A percentile compares a stretch with the other conserved stretches of the same genome.
Evolutionary conservation across 2,113 vertebrate species (phyloP).

Genomic region (Acrocephalus arundinaceus): DNA sequence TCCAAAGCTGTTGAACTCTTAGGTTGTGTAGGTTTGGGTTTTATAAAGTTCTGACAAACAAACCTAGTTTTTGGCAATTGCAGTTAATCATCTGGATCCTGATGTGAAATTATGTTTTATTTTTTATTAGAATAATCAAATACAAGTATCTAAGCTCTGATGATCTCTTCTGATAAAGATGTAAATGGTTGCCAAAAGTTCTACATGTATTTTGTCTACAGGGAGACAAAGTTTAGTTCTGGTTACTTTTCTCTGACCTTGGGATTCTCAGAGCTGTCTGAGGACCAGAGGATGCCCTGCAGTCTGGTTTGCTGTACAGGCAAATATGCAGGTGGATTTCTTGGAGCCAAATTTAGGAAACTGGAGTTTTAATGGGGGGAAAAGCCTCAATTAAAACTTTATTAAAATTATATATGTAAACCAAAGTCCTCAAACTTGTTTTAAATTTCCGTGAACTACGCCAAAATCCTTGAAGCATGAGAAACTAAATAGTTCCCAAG

Average conservation of each 20-base stretch:
- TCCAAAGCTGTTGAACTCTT: not conserved
- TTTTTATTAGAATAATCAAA: not conserved
- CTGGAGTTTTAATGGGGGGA: not conserved
- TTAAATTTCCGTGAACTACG: not conserved
- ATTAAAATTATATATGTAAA: not conserved
- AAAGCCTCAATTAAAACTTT: not conserved
- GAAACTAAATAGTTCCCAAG: constrained; percentile 18
- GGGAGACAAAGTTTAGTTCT: not conserved
- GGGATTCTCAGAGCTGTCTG: not conserved
- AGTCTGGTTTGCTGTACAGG: not conserved
- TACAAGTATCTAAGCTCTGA: not conserved
- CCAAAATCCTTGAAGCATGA: constrained; percentile 33
- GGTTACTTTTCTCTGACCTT: not conserved
- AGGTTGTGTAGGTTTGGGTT: not conserved
- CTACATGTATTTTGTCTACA: not conserved
- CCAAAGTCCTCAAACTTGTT: constrained; percentile 2
- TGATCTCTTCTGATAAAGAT: not conserved
- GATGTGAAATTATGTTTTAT: not conserved
- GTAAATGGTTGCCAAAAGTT: not conserved
- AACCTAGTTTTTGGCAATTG: not conserved
- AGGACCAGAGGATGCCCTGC: not conserved
- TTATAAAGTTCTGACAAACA: not conserved
- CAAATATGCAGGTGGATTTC: not conserved
- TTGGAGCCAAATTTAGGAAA: not conserved
- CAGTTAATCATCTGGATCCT: not conserved